Evolutionary conservation across 2,888 invertebrate genomes (phyloP), one percentile per base, ranked within the genome.

Genomic region (Malthinus seriepunctatus): DNA sequence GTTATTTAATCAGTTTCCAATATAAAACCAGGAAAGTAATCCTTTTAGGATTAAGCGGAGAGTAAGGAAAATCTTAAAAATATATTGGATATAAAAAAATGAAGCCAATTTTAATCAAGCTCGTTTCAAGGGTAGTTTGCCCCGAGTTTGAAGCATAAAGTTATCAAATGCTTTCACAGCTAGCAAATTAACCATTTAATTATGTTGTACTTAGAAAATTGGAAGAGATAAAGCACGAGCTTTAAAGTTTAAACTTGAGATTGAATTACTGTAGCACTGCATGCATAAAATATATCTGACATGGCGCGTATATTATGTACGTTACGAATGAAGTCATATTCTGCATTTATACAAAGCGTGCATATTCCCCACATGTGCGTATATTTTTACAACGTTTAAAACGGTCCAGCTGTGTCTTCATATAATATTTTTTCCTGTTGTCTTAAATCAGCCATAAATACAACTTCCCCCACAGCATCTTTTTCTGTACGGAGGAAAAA

Each of bases 391-490:
- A 67, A 66, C 68, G 64, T 70, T 69, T 68, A 70, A 66, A 67
- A 63, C 55, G 56, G 56, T 62, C 56, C 73, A 75, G 71, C 71
- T 74, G 73, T 69, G 71, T 63, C 71, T 38, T 32, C 47, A 23
- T 69, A 63, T 23, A 23, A 23, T 23, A 23, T 23, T 23, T 69
- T 55, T 67, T 56, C 62, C 62, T 61, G 71, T 72, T 72, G 71
- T 72, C 72, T 73, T 70, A 72, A 70, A 66, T 69, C 67, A 62
- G 65, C 70, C 67, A 73, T 72, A 72, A 70, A 72, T 71, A 72
- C 63, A 66, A 68, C 37, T 59, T 55, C 59, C 60, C 37, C 51
- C 38, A 39, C 2, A 23, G n/a, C n/a, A n/a, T n/a, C 44, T 46
- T 56, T 57, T 23, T 23, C 38, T 42, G 60, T 51, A 23, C 23